phyloP scores from a whole-genome alignment of 2,888 invertebrate genomes.

The Ellobium chinense region DNA sequence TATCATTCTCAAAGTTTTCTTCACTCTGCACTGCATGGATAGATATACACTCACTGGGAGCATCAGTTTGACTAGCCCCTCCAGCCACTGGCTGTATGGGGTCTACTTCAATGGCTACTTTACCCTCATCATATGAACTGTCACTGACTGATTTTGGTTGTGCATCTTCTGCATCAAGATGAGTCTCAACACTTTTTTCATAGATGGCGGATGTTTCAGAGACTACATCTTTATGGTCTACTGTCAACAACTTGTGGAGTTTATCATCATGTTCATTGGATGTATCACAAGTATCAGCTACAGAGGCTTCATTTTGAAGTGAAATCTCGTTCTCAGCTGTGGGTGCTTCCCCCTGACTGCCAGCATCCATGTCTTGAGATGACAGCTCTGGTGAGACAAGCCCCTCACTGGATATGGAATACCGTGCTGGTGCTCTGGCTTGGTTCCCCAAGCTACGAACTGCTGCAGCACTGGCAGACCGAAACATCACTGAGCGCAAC shows the following conservation, averaged over 20 bases:
- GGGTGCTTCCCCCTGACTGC: background rate
- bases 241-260: too few relatives aligned
- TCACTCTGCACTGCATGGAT: background rate
- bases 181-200: too few relatives aligned
- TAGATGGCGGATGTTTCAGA: too few relatives aligned
- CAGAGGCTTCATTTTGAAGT: background rate
- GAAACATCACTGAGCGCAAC: constrained; percentile 32
- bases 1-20: background rate
- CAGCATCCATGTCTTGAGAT: constrained; percentile 19
- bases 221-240: too few relatives aligned
- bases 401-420: constrained; percentile 34
- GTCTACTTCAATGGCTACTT: background rate
- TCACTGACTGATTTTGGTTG: background rate
- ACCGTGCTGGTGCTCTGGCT: constrained; percentile 6
- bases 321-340: background rate
- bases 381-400: constrained; percentile 28
- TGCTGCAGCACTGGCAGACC: constrained; percentile 22
- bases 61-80: background rate
- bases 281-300: too few relatives aligned
- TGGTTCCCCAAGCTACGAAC: constrained; percentile 10
- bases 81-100: background rate
- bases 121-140: background rate
- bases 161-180: too few relatives aligned
- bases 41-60: background rate
- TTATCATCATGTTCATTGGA: too few relatives aligned